A percentile compares a stretch with the other conserved stretches of the same genome.
These are phyloP conservation scores for Tautogolabrus adspersus DNA, from an alignment of 2,113 vertebrate species.

Conservation along the genomic window DNA sequence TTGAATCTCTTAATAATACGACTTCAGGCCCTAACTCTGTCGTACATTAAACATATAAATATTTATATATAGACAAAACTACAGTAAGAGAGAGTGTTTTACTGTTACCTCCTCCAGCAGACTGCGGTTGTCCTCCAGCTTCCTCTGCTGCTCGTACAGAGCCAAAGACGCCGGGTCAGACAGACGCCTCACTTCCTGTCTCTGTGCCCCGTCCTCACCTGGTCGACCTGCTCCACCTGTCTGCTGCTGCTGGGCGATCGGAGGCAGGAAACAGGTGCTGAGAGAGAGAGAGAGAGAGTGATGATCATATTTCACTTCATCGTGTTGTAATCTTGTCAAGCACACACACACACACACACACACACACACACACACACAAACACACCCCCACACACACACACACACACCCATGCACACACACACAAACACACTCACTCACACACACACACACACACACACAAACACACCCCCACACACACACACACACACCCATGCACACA, in stretches of 20 bases:
- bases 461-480: not conserved
- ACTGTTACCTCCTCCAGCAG: slow-evolving; percentile 74
- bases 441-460: too few species aligned
- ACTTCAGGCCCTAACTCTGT: too few species aligned
- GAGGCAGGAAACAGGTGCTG: slow-evolving; percentile 51
- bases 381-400: too few species aligned
- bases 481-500: too few species aligned
- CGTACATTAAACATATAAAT: too few species aligned
- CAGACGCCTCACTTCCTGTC: slow-evolving; percentile 12
- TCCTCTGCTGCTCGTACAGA: slow-evolving; percentile 49
- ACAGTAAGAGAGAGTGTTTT: too few species aligned
- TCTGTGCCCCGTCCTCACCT: not conserved
- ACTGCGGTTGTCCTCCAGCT: slow-evolving; percentile 50
- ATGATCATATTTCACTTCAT: slow-evolving; percentile 41
- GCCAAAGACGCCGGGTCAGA: slow-evolving; percentile 8
- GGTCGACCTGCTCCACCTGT: slow-evolving; percentile 9
- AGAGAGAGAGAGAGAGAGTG: slow-evolving; percentile 31
- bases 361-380: not conserved
- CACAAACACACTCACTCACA: not conserved
- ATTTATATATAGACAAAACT: too few species aligned
- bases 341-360: slow-evolving; percentile 8
- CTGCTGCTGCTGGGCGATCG: slow-evolving; percentile 32
- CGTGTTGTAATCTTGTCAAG: slow-evolving; percentile 10
- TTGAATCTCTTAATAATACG: too few species aligned
- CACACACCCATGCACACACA: too few species aligned